Base-by-base conservation (phyloP, 1,140 invertebrate genomes). In the Cardiocondyla obscurior region DNA sequence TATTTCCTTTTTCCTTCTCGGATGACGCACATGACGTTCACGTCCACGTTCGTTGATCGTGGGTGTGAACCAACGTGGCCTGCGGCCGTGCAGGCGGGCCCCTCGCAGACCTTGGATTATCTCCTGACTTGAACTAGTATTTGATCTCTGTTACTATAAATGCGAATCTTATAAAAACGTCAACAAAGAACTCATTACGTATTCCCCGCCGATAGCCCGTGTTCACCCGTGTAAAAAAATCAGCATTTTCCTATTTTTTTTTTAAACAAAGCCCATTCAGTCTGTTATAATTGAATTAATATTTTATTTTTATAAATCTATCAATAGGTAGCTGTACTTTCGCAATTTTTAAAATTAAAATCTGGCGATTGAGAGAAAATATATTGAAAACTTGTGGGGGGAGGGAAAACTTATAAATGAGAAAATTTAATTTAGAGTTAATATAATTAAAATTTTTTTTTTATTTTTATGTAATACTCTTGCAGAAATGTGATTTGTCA, bases 91-190 rank as follows among this genome's bases (percentile, higher is more conserved):
- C 79, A 55, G 69, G 42, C 85, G 60, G 85, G 85, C 81, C 81
- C 53, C 81, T 86, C 25, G 46, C 62, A 74, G 67, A 84, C 86
- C 85, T 87, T 86, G 86, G 79, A 81, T 73, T 74, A 25, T 55
- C 83, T 69, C 77, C 49, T 58, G 44, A 82, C 62, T 77, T 19
- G 49, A 64, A 49, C 46, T 39, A 42, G 30, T 10, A 64, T 36
- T 60, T 22, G 67, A 85, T 85, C 58, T 85, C 58, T 46, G 65
- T n/a, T 36, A 58, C 28, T 51, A 81, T 81, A 81, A 67, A 81
- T 42, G 62, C 42, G 6, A 44, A 1, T 14, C 30, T 84, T 70
- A 33, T 36, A n/a, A 8, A 46, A 33, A 72, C 1, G 5, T 62
- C 30, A 67, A 77, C 12, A 49, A 79, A 65, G 10, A 42, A 28